Conservation (phyloP, 2,888 invertebrate species). For the Tromatobia lineatoria region DNA sequence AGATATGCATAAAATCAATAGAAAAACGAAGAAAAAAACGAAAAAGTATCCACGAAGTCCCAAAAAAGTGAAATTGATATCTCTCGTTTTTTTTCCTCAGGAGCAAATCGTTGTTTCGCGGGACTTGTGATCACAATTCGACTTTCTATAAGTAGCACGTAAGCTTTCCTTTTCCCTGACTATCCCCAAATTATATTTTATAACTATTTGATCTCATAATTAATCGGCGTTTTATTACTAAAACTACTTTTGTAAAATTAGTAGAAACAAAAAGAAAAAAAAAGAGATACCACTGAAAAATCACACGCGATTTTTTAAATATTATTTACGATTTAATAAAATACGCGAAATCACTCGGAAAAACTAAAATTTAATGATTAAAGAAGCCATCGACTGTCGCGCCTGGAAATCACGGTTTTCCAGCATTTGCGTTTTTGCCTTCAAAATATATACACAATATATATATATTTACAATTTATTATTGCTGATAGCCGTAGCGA, state of each 20-base stretch:
- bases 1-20: neutral
- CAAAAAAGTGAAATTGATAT: neutral
- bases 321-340: neutral
- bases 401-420: neutral
- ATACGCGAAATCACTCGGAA: neutral
- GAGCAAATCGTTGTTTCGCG: constrained; percentile 52
- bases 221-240: constrained; percentile 57
- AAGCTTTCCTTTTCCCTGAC: constrained; percentile 38
- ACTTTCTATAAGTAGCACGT: constrained; percentile 61
- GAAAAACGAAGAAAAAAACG: neutral
- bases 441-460: constrained; percentile 38
- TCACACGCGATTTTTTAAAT: neutral
- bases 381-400: constrained; percentile 46
- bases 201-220: constrained; percentile 71
- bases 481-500: constrained; percentile 44
- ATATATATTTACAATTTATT: constrained; percentile 51
- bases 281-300: neutral
- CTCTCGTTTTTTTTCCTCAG: constrained; percentile 24
- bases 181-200: constrained; percentile 63
- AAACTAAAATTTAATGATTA: constrained; percentile 2
- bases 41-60: neutral
- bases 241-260: constrained; percentile 18
- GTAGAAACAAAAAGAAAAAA: neutral
- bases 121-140: constrained; percentile 63
- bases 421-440: constrained; percentile 27